These are phyloP conservation scores for Tyrophagus putrescentiae DNA, from an alignment of 1,140 invertebrate species.

Conservation along the genomic window DNA sequence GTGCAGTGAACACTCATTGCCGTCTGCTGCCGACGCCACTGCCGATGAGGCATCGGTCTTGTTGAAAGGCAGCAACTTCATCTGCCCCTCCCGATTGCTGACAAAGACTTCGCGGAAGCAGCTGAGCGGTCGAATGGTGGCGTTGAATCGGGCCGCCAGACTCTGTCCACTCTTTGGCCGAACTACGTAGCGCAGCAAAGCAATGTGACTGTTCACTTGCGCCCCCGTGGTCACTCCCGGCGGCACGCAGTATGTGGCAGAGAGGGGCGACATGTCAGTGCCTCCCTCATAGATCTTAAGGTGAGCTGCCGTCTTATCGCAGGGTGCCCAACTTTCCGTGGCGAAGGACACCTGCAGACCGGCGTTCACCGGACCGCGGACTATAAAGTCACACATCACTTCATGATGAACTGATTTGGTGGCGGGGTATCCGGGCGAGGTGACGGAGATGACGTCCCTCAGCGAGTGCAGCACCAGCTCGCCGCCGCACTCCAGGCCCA, in stretches of 20 bases:
- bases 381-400: constrained; percentile 60
- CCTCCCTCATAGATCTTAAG: constrained; percentile 62
- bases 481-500: constrained; percentile 46
- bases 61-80: too few species aligned
- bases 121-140: too few species aligned
- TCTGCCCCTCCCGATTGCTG: too few species aligned
- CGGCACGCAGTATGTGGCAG: constrained; percentile 48
- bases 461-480: constrained; percentile 29
- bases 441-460: constrained; percentile 25
- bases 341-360: constrained; percentile 55
- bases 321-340: too few species aligned
- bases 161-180: constrained; percentile 51
- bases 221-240: constrained; percentile 40
- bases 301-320: constrained; percentile 38
- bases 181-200: constrained; percentile 56
- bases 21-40: too few species aligned
- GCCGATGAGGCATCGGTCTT: too few species aligned
- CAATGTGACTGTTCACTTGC: constrained; percentile 44
- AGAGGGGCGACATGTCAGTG: constrained; percentile 44
- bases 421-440: constrained; percentile 61
- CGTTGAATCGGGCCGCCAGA: constrained; percentile 66
- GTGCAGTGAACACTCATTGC: neutral
- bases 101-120: too few species aligned
- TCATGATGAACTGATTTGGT: constrained; percentile 51
- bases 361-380: constrained; percentile 50